These are phyloP conservation scores for Tetranychus piercei DNA, from an alignment of 2,888 invertebrate genomes.

Conservation along the genomic window DNA sequence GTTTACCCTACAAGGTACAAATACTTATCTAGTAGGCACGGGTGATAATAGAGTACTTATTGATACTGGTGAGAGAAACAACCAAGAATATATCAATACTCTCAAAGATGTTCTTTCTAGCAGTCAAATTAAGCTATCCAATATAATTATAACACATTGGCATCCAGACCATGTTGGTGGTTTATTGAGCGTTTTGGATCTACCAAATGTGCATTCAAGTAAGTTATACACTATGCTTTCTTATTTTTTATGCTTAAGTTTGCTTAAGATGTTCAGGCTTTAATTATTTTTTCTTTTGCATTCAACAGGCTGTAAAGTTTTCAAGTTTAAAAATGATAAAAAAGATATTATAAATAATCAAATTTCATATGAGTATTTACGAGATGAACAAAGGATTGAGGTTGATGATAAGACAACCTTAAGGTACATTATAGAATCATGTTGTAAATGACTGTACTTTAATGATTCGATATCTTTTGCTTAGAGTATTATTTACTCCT, in stretches of 20 bases:
- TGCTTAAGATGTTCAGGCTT: neutral
- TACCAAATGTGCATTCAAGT: neutral
- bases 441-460: neutral
- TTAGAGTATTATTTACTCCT: constrained; percentile 40
- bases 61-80: constrained; percentile 68
- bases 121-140: constrained; percentile 55
- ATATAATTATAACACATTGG: constrained; percentile 85
- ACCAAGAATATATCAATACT: constrained; percentile 56
- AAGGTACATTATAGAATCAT: neutral
- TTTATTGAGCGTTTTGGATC: constrained; percentile 33
- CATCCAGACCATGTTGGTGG: constrained; percentile 91
- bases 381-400: constrained; percentile 20
- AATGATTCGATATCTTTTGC: neutral
- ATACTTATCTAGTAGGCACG: constrained; percentile 84
- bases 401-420: neutral
- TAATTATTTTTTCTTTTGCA: neutral
- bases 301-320: constrained; percentile 1
- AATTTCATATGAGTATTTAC: neutral
- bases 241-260: neutral
- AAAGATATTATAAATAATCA: neutral
- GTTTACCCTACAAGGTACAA: constrained; percentile 96
- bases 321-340: neutral
- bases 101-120: constrained; percentile 49
- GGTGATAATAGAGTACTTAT: constrained; percentile 60
- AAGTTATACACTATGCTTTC: neutral